Evolutionary conservation across 2,797 vertebrate genomes (phyloP), one percentile per base, ranked within the genome.

Genomic region (Halcyon leucocephala): DNA sequence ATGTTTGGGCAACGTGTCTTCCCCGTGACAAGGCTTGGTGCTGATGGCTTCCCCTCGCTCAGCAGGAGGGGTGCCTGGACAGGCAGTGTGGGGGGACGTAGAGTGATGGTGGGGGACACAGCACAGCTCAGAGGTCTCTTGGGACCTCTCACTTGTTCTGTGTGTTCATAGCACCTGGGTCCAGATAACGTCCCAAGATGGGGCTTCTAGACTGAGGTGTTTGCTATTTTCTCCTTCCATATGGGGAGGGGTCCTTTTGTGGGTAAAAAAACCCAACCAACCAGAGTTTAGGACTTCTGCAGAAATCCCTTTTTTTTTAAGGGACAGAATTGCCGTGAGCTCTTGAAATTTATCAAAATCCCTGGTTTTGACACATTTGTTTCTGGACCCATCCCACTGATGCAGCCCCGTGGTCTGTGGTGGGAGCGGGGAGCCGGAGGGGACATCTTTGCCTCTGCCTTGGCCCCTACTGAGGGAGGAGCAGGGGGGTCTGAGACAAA

Each of bases 401-500:
- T 29, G 13, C 29, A 90, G 13, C 24, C 7, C 28, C 1, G 2
- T 19, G 11, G 44, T 44, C 28, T 6, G 9, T 1, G 3, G 14
- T 80, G 61, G 44, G 35, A 28, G 73, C 48, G 19, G 14, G 7
- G 10, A 86, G 22, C n/a, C 9, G 6, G 41, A 14, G 15, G 21
- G 44, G 21, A 11, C 22, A 24, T 70, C 24, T 67, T 74, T 78
- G 24, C 22, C 26, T 80, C 9, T 48, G 4, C 22, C 8, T 9
- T 0, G 0, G 2, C 17, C 11, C 12, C 18, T 90, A n/a, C 37
- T 2, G 3, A 44, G 57, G 52, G 65, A 57, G 35, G 39, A 49
- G 35, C 3, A 1, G 5, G 3, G 14, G 7, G 14, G 31, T 12
- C 31, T 1, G 6, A 55, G 49, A 52, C 0, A 4, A 22, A 0